Evolutionary conservation across 2,888 invertebrate genomes (phyloP), one percentile per base, ranked within the genome.

Genomic region (Cinara cedri): DNA sequence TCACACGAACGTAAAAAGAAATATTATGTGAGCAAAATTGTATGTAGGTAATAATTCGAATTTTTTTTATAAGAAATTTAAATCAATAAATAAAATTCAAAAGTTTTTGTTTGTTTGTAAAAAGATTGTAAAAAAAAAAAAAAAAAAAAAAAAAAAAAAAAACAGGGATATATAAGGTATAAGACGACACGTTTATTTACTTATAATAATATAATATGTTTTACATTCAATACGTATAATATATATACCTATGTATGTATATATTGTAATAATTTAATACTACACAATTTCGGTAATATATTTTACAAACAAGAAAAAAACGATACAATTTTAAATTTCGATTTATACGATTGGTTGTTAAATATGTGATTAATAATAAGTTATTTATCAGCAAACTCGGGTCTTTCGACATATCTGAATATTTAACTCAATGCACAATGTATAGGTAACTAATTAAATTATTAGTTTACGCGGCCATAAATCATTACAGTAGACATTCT

Each of bases 1-100:
- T 46, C 24, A 49, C 24, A 49, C 3, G 21, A 46, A 60, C 24
- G n/a, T 54, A 19, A 19, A 24, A 72, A 72, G 24, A 57, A 14
- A 26, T 60, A n/a, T n/a, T n/a, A 46, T 10, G 26, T 60, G 72
- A 60, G 24, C 57, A 60, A 72, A 19, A 72, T 6, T 24, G n/a
- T 21, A 57, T 21, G 57, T 72, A 19, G 72, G 46, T 26, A 46
- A 54, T 72, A 46, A 72, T 72, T 72, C 44, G 21, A 55, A 34
- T 71, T 57, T 55, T 54, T 24, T 21, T 57, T 42, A 19, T 26
- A 34, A 34, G 34, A 34, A 46, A 8, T 55, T 19, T 21, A 10
- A 55, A 55, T 24, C n/a, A 46, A 46, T 8, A 14, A 24, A 60
- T 11, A n/a, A 9, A 19, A 57, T n/a, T n/a, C 46, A 60, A 60